Conservation (phyloP, 2,113 vertebrate species). For the Taurulus bubalis region DNA sequence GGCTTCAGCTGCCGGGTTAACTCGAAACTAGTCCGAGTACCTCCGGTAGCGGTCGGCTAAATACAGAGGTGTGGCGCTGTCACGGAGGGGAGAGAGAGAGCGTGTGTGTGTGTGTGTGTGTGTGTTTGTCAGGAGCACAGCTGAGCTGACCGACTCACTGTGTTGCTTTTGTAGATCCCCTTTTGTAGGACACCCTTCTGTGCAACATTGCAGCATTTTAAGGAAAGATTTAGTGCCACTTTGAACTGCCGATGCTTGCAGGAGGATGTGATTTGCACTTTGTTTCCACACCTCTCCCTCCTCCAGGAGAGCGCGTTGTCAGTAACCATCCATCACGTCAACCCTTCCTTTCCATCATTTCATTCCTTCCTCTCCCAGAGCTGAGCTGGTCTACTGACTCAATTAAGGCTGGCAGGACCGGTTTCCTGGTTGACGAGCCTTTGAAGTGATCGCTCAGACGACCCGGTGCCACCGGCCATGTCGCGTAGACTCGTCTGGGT, state of each 20-base stretch:
- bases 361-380: background rate
- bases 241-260: background rate
- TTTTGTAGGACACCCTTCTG: background rate
- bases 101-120: background rate
- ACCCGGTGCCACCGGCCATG: constrained; percentile 41
- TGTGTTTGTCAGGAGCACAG: background rate
- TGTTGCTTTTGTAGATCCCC: background rate
- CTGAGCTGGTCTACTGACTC: constrained; percentile 17
- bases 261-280: constrained; percentile 1
- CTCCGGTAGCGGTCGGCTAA: constrained; percentile 7
- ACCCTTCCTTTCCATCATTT: constrained; percentile 2
- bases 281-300: background rate
- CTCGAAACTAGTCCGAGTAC: background rate
- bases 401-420: constrained; percentile 20
- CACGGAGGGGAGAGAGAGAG: background rate
- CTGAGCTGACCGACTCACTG: background rate
- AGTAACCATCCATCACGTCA: constrained; percentile 34
- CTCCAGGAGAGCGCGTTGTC: constrained; percentile 25
- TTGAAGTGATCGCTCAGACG: constrained; percentile 43
- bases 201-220: no score
- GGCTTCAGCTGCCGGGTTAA: constrained; percentile 34
- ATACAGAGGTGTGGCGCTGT: constrained; percentile 9
- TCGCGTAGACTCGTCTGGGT: background rate
- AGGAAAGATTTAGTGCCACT: background rate
- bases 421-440: constrained; percentile 10